phyloP scores from a whole-genome alignment of 1,140 invertebrate species.

The Glomeris maerens region DNA sequence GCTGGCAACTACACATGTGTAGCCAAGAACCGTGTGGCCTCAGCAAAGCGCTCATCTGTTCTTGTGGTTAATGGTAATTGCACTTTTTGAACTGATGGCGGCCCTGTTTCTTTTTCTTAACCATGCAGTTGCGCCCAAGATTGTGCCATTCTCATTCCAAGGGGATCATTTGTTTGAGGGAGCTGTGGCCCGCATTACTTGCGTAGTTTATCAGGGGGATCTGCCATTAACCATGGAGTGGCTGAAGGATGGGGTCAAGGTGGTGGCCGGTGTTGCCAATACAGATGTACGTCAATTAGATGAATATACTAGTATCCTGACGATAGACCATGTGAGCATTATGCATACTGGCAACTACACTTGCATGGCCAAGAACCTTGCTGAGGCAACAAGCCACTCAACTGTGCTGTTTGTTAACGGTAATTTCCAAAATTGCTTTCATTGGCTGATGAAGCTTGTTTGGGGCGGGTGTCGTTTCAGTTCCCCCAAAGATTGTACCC shows the following conservation, averaged over 20 bases:
- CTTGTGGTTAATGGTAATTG: slow-evolving; percentile 29
- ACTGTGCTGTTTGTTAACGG: slow-evolving; percentile 30
- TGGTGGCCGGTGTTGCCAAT: slow-evolving; percentile 31
- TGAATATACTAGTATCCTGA: slow-evolving; percentile 73
- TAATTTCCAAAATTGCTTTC: too few relatives aligned
- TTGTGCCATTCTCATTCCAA: slow-evolving; percentile 47
- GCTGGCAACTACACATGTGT: slow-evolving; percentile 59
- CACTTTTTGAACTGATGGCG: too few relatives aligned
- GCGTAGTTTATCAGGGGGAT: slow-evolving; percentile 27
- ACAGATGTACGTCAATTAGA: slow-evolving; percentile 53
- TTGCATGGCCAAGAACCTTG: slow-evolving; percentile 52
- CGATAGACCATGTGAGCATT: slow-evolving; percentile 68
- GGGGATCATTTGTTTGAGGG: slow-evolving; percentile 46
- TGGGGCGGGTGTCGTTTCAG: slow-evolving; percentile 31
- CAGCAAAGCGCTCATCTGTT: slow-evolving; percentile 41
- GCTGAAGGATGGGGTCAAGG: background rate
- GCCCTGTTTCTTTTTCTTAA: background rate
- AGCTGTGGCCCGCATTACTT: slow-evolving; percentile 50
- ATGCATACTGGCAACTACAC: slow-evolving; percentile 78
- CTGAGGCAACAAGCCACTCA: slow-evolving; percentile 26
- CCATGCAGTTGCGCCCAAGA: slow-evolving; percentile 42
- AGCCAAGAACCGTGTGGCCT: slow-evolving; percentile 50
- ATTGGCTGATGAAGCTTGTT: background rate
- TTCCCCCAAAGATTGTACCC: slow-evolving; percentile 57
- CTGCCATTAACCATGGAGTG: background rate